Percentiles rank a stretch among this genome's conserved stretches.
phyloP scores from a whole-genome alignment of 2,797 vertebrate species.

The Acomys russatus region DNA sequence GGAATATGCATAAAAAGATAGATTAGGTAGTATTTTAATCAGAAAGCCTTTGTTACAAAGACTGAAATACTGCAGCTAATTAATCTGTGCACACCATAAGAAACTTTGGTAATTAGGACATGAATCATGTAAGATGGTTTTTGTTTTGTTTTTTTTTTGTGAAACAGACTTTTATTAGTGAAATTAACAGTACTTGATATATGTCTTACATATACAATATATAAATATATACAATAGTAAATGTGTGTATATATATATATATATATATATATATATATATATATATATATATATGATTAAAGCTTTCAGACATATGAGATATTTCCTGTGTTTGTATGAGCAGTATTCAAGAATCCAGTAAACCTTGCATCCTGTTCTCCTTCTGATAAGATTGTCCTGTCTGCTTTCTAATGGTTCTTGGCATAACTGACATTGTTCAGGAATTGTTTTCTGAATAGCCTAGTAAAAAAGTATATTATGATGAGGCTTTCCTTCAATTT shows the following conservation, averaged over 20 bases:
- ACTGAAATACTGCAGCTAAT: neutral
- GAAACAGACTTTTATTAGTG: neutral
- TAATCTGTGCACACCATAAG: neutral
- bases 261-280: neutral
- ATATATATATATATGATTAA: neutral
- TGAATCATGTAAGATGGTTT: neutral
- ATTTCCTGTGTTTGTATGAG: neutral
- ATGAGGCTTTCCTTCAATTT: neutral
- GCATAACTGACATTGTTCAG: neutral
- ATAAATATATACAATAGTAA: neutral
- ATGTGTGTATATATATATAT: neutral
- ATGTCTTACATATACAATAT: neutral
- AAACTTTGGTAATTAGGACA: neutral
- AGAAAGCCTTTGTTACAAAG: neutral
- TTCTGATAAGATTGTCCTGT: neutral
- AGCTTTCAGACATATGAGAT: neutral
- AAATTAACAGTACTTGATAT: constrained; percentile 41
- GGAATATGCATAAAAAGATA: neutral
- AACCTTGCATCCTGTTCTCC: neutral
- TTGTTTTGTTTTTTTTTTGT: neutral
- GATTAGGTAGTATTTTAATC: neutral
- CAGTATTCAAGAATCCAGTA: neutral
- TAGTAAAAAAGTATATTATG: neutral
- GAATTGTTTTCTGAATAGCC: neutral
- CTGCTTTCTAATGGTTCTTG: neutral